Base-by-base conservation (phyloP, 2,888 invertebrate genomes). In the Philaethria dido region DNA sequence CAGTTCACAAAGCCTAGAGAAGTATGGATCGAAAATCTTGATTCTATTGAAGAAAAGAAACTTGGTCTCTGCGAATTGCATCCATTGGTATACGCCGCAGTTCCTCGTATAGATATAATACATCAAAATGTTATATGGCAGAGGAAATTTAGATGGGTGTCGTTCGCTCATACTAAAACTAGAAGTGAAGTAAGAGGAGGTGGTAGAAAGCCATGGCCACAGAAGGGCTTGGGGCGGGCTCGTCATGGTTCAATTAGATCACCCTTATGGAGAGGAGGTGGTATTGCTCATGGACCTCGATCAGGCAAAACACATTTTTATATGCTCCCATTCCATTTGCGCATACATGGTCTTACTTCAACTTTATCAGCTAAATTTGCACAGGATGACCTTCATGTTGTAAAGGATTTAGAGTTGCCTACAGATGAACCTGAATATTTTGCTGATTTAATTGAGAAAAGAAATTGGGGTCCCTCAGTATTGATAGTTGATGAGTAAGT, bases 391-490 rank as follows among this genome's bases (percentile, higher is more conserved):
- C 89, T 99, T 47, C 98, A 98, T 85, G 92, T 99, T 71, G 97
- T 99, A 0, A 95, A 97, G 72, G 94, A 96, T 78, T 92, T 99
- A 13, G 96, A 98, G 69, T 93, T 99, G 66, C 98, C 99, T 0
- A 94, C 96, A 2, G 95, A 96, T 63, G 97, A 98, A 71, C 93
- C 96, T 0, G 89, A 94, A 77, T 99, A 94, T 81, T 87, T 99
- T 9, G 92, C 95, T 75, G 96, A 98, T 75, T 88, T 99, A 61
- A 95, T 97, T 36, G 96, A 96, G 75, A 93, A 94, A 50, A 94
- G 99, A 74, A 96, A 96, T 82, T 99, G 99, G 99, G 99, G 99
- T 13, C 97, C 98, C 45, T 98, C 99, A 11, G 98, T 98, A 13
- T 92, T 99, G 0, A 96, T 99, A 88, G 94, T 99, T 62, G 98